Conservation (phyloP, 2,113 vertebrate genomes). For the Pithys albifrons region DNA sequence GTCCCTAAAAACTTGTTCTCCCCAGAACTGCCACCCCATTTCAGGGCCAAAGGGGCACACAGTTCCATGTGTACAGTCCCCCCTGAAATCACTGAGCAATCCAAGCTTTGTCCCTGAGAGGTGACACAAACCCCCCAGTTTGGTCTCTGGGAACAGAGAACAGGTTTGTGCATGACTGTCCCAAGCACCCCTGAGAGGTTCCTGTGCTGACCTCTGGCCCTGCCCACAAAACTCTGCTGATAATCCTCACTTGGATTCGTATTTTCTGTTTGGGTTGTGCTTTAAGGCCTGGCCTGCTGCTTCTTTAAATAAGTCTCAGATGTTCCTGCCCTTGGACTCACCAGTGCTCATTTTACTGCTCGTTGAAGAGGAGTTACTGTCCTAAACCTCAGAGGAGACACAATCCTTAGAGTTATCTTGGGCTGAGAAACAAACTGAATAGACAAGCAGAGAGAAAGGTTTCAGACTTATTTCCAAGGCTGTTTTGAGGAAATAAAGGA, state of each 20-base stretch:
- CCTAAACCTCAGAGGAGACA: neutral
- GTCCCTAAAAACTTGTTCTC: neutral
- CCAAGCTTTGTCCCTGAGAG: neutral
- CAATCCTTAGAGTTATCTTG: neutral
- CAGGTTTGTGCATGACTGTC: constrained; percentile 31
- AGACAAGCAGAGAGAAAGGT: neutral
- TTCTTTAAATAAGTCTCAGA: neutral
- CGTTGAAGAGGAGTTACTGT: neutral
- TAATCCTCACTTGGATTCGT: neutral
- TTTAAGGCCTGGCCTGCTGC: neutral
- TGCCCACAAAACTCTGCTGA: neutral
- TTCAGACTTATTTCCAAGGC: neutral
- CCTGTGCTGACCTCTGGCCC: neutral
- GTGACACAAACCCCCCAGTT: neutral
- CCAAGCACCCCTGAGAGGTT: neutral
- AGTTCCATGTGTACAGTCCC: neutral
- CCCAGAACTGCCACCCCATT: neutral
- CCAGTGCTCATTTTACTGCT: neutral
- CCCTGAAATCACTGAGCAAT: neutral
- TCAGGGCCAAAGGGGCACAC: neutral
- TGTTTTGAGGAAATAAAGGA: neutral
- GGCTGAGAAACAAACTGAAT: neutral
- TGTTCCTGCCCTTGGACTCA: neutral
- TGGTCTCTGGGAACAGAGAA: constrained; percentile 34
- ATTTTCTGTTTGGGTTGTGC: neutral